A percentile compares a stretch with the other conserved stretches of the same genome.
These are phyloP conservation scores for Peromyscus attwateri DNA, from an alignment of 2,797 vertebrate species.

Conservation along the genomic window DNA sequence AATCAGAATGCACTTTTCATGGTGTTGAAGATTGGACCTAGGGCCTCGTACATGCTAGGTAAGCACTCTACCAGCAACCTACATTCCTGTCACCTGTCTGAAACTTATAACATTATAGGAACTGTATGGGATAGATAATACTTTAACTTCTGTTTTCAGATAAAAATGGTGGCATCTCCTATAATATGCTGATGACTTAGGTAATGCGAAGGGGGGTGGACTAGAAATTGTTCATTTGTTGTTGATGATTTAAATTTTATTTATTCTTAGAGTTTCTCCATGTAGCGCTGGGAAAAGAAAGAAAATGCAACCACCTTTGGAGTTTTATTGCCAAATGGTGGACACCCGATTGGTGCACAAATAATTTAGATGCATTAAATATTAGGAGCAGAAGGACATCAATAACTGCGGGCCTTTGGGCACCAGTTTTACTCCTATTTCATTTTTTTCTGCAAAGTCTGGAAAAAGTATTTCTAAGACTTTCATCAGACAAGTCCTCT, in stretches of 20 bases:
- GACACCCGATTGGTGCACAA: constrained; percentile 15
- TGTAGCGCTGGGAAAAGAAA: constrained; percentile 45
- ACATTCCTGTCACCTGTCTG: background rate
- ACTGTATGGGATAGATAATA: background rate
- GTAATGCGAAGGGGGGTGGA: background rate
- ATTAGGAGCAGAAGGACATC: background rate
- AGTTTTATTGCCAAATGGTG: constrained; percentile 57
- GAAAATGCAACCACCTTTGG: constrained; percentile 28
- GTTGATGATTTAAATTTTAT: constrained; percentile 38
- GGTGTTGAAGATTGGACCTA: background rate
- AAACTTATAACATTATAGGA: background rate
- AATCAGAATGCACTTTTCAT: background rate
- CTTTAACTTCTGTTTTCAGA: background rate
- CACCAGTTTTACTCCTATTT: constrained; percentile 20
- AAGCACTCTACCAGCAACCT: background rate
- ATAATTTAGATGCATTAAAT: background rate
- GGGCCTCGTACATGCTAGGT: background rate
- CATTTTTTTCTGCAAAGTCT: background rate
- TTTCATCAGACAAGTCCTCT: background rate
- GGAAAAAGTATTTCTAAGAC: constrained; percentile 34
- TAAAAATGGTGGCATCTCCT: background rate
- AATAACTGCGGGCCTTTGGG: background rate
- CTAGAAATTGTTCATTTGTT: background rate
- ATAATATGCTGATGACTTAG: background rate
- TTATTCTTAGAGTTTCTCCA: constrained; percentile 48